These are phyloP conservation scores for Bubo bubo DNA, from an alignment of 2,113 vertebrate species.

Conservation along the genomic window DNA sequence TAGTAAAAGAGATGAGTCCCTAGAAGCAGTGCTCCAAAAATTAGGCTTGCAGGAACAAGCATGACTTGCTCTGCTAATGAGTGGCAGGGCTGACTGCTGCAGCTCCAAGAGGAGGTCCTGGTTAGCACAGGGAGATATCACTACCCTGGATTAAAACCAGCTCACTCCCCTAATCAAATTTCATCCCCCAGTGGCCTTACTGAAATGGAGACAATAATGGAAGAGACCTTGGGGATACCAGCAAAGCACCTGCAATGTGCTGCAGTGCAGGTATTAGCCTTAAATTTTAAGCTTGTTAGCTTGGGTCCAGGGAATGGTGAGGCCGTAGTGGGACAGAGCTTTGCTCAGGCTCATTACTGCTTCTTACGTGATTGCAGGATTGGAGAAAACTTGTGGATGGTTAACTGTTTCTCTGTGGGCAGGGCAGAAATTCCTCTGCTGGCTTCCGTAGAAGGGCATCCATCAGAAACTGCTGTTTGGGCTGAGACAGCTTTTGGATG, in stretches of 20 bases:
- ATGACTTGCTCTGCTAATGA: not conserved
- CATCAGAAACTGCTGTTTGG: not conserved
- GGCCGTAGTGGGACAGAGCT: rapidly evolving
- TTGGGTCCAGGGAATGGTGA: not conserved
- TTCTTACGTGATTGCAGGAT: rapidly evolving
- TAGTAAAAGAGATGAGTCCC: not conserved
- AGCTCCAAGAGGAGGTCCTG: not conserved
- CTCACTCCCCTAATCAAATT: not conserved
- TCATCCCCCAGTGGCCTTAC: not conserved
- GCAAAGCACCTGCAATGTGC: not conserved
- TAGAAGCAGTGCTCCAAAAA: not conserved
- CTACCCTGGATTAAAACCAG: not conserved
- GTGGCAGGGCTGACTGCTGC: not conserved
- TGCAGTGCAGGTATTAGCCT: not conserved
- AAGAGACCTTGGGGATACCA: not conserved
- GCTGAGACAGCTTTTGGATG: not conserved
- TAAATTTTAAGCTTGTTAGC: not conserved
- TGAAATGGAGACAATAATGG: not conserved
- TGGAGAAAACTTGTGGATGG: not conserved
- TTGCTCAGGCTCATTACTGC: not conserved
- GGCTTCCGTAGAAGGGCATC: not conserved
- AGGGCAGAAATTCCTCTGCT: not conserved
- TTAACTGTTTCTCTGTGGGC: not conserved
- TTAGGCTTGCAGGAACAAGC: not conserved
- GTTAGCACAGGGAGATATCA: not conserved